Evolutionary conservation across 2,113 vertebrate genomes (phyloP).

Genomic region (Oriolus oriolus): DNA sequence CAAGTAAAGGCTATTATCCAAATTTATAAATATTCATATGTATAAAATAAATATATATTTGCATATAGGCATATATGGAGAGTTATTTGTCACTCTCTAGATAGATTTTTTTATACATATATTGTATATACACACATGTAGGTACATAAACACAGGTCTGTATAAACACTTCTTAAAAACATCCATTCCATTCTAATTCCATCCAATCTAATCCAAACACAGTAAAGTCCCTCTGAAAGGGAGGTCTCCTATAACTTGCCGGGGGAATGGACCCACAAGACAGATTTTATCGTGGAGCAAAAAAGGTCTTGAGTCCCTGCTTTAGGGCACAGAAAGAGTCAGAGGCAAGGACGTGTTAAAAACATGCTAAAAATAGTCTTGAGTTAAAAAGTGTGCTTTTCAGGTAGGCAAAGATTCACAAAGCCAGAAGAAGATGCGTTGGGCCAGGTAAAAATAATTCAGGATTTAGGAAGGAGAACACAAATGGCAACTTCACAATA

Average conservation of each 20-base stretch:
- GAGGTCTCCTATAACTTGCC: background rate
- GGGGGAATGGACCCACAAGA: background rate
- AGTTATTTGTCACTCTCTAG: background rate
- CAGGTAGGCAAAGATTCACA: background rate
- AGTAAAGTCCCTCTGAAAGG: background rate
- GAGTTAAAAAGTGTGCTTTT: background rate
- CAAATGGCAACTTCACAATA: background rate
- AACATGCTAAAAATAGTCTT: background rate
- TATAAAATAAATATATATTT: background rate
- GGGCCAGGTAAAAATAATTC: background rate
- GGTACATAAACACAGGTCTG: background rate
- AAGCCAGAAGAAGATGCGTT: background rate
- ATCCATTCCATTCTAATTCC: background rate
- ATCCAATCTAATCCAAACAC: background rate
- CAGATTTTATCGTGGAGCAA: background rate
- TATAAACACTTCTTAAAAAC: background rate
- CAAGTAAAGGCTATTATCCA: background rate
- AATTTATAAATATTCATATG: background rate
- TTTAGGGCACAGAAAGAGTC: background rate
- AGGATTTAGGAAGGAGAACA: background rate
- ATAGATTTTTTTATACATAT: too few species aligned
- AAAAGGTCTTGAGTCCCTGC: background rate
- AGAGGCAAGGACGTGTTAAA: background rate
- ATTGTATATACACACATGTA: rapidly evolving
- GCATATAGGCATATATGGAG: background rate